phyloP scores from a whole-genome alignment of 1,140 invertebrate species.

The Temnothorax longispinosus region DNA sequence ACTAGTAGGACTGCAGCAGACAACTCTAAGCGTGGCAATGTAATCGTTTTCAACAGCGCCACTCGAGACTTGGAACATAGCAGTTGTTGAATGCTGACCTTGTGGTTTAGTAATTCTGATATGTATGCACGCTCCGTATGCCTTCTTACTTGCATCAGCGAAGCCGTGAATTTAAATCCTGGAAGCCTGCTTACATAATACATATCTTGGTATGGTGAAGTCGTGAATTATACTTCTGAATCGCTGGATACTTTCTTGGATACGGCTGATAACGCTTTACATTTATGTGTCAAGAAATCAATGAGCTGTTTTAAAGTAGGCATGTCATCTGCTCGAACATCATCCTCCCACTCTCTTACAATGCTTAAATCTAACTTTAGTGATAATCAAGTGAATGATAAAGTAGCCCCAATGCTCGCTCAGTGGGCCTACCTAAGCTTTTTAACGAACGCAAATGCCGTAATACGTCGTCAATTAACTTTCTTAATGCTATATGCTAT shows the following conservation, averaged over 20 bases:
- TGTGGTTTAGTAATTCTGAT: background rate
- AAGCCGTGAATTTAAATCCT: background rate
- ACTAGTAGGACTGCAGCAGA: background rate
- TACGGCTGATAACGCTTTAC: background rate
- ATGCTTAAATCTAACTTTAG: background rate
- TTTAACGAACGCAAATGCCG: background rate
- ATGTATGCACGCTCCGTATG: background rate
- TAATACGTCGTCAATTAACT: background rate
- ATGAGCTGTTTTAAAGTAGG: background rate
- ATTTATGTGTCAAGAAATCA: background rate
- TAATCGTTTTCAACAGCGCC: background rate
- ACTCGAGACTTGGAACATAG: background rate
- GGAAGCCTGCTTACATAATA: no score
- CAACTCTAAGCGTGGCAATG: background rate
- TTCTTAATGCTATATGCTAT: background rate
- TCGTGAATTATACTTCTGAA: no score
- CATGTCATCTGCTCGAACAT: background rate
- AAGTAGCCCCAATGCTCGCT: background rate
- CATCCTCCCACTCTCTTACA: background rate
- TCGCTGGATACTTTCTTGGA: background rate
- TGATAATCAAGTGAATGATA: background rate
- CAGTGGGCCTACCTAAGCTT: background rate
- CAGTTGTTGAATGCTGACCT: background rate
- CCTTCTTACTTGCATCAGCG: background rate
- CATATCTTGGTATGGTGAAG: no score